Evolutionary conservation across 2,113 vertebrate species (phyloP).

Genomic region (Neodontobutis hainanensis): DNA sequence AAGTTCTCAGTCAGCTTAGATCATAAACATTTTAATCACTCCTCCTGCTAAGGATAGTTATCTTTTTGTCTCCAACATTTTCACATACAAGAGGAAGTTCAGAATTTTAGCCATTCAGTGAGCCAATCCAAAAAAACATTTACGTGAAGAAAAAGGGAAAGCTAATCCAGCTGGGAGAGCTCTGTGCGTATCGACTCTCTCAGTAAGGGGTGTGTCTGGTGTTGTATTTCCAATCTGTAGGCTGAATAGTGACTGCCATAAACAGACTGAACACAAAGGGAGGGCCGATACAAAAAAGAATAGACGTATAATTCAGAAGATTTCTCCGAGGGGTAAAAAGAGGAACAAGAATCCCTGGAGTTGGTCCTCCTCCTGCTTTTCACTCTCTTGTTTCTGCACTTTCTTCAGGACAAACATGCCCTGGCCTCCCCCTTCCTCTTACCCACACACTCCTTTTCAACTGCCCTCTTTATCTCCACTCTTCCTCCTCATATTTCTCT

Average conservation of each 20-base stretch:
- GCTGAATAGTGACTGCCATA: constrained; percentile 43
- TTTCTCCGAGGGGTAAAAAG: constrained; percentile 33
- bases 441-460: constrained; percentile 19
- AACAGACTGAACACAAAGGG: constrained; percentile 19
- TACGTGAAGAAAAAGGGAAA: constrained; percentile 22
- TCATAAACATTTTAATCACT: too few species aligned
- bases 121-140: constrained; percentile 41
- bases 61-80: constrained; percentile 14
- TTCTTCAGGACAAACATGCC: constrained; percentile 38
- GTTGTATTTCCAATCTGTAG: constrained; percentile 57
- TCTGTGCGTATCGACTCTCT: constrained; percentile 32
- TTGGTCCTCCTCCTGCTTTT: constrained; percentile 11
- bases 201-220: constrained; percentile 66
- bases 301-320: constrained; percentile 44
- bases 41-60: neutral
- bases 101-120: constrained; percentile 11
- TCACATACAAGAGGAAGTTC: neutral
- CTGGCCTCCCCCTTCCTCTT: neutral
- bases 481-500: constrained; percentile 63
- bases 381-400: constrained; percentile 33
- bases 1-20: too few species aligned
- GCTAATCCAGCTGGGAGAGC: constrained; percentile 44
- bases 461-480: constrained; percentile 59
- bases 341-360: constrained; percentile 57
- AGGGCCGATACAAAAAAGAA: constrained; percentile 17